These are phyloP conservation scores for Laticauda colubrina DNA, from an alignment of 2,113 vertebrate genomes.

Conservation along the genomic window DNA sequence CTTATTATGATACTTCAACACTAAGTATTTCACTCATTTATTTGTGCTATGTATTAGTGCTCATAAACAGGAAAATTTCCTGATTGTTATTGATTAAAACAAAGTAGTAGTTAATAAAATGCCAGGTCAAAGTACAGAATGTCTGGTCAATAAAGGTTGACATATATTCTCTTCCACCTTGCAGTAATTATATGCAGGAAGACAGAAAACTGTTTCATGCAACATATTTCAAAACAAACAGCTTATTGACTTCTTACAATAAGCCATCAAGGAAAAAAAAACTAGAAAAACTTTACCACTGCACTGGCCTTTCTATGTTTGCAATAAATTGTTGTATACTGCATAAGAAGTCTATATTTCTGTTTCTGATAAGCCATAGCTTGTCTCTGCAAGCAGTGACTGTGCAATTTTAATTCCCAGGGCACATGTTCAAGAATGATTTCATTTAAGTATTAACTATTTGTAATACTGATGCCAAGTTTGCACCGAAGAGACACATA, in stretches of 20 bases:
- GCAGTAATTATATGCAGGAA: constrained; percentile 36
- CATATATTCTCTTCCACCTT: rapidly evolving
- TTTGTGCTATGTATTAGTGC: constrained; percentile 37
- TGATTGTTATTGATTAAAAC: background rate
- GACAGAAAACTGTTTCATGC: background rate
- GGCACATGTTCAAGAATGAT: constrained; percentile 63
- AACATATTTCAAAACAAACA: background rate
- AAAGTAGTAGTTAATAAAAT: constrained; percentile 19
- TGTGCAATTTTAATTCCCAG: constrained; percentile 49
- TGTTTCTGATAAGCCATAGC: constrained; percentile 50
- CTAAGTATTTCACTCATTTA: background rate
- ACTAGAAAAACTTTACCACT: background rate
- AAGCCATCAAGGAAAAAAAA: background rate
- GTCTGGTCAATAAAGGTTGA: background rate
- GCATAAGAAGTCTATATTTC: constrained; percentile 5
- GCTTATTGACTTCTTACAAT: background rate
- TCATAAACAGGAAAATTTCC: background rate
- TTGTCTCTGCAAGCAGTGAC: constrained; percentile 61
- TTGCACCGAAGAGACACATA: constrained; percentile 52
- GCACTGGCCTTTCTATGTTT: constrained; percentile 12
- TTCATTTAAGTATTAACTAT: constrained; percentile 59
- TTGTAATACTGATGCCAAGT: constrained; percentile 45
- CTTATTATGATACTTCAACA: background rate
- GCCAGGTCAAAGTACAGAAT: background rate
- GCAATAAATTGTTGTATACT: background rate